These are phyloP conservation scores for Channa argus DNA, from an alignment of 2,113 vertebrate genomes.

Conservation along the genomic window DNA sequence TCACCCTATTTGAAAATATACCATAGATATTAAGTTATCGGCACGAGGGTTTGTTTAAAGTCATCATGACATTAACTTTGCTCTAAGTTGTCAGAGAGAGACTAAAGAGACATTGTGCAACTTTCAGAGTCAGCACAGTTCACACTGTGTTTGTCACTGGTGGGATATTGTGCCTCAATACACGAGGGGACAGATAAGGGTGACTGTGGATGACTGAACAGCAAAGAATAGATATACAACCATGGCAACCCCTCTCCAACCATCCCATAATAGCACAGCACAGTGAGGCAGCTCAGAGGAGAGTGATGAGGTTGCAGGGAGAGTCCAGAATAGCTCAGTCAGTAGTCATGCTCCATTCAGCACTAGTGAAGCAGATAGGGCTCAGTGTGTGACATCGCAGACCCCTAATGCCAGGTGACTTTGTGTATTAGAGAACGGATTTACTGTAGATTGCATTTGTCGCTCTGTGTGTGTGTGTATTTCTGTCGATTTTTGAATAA, in stretches of 20 bases:
- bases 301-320: slow-evolving; percentile 8
- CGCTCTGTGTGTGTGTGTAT: slow-evolving; percentile 5
- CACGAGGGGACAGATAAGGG: slow-evolving; percentile 55
- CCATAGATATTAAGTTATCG: too few species aligned
- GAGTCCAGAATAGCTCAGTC: slow-evolving; percentile 70
- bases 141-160: slow-evolving; percentile 39
- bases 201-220: slow-evolving; percentile 52
- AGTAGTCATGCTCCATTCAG: slow-evolving; percentile 67
- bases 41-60: not conserved
- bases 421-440: slow-evolving; percentile 26
- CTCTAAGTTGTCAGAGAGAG: slow-evolving; percentile 8
- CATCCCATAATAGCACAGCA: slow-evolving; percentile 69
- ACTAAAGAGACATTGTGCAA: slow-evolving; percentile 13
- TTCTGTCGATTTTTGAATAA: slow-evolving; percentile 42
- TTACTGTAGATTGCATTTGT: slow-evolving; percentile 33
- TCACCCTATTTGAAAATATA: not conserved
- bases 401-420: slow-evolving; percentile 19
- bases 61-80: not conserved
- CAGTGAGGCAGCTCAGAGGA: slow-evolving; percentile 55
- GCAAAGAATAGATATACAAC: slow-evolving; percentile 63
- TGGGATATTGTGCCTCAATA: slow-evolving; percentile 29
- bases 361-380: slow-evolving; percentile 38
- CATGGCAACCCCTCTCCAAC: slow-evolving; percentile 42
- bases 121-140: slow-evolving; percentile 24
- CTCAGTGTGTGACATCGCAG: slow-evolving; percentile 24